Evolutionary conservation across 2,888 invertebrate species (phyloP).

Genomic region (Abrostola tripartita): DNA sequence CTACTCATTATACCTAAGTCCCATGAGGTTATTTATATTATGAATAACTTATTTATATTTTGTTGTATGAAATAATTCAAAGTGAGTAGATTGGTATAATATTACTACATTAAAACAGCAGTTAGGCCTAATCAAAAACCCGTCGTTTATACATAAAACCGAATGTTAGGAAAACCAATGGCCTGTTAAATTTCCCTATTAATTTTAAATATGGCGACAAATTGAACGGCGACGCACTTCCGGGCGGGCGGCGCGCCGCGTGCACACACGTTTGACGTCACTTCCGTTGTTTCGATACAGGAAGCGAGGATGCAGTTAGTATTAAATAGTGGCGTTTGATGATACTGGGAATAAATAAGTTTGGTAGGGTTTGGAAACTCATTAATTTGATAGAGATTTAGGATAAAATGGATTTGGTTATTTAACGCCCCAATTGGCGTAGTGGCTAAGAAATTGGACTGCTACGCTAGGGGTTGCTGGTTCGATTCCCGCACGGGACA

Average conservation of each 20-base stretch:
- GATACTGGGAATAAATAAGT: slow-evolving; percentile 39
- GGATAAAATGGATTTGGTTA: too few species aligned
- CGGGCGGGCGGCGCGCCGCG: slow-evolving; percentile 65
- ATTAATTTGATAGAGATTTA: slow-evolving; percentile 7
- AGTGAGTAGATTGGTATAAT: too few species aligned
- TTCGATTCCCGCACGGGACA: too few species aligned
- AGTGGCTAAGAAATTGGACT: too few species aligned
- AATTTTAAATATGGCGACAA: slow-evolving; percentile 70
- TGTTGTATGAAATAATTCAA: too few species aligned
- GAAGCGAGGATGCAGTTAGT: slow-evolving; percentile 59
- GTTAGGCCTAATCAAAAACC: slow-evolving; percentile 37
- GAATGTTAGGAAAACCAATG: slow-evolving; percentile 50
- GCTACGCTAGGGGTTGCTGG: too few species aligned
- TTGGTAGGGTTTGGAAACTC: slow-evolving; percentile 11
- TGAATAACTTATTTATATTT: too few species aligned
- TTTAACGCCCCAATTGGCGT: too few species aligned
- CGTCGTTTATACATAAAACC: slow-evolving; percentile 36
- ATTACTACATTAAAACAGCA: too few species aligned
- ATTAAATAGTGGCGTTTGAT: slow-evolving; percentile 58
- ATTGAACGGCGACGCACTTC: slow-evolving; percentile 74
- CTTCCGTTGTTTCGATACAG: slow-evolving; percentile 68
- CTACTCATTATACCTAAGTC: too few species aligned
- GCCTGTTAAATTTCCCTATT: slow-evolving; percentile 62
- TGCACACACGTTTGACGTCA: slow-evolving; percentile 65
- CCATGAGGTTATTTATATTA: too few species aligned